These are phyloP conservation scores for Patella pellucida DNA, from an alignment of 2,888 invertebrate species.

Conservation along the genomic window DNA sequence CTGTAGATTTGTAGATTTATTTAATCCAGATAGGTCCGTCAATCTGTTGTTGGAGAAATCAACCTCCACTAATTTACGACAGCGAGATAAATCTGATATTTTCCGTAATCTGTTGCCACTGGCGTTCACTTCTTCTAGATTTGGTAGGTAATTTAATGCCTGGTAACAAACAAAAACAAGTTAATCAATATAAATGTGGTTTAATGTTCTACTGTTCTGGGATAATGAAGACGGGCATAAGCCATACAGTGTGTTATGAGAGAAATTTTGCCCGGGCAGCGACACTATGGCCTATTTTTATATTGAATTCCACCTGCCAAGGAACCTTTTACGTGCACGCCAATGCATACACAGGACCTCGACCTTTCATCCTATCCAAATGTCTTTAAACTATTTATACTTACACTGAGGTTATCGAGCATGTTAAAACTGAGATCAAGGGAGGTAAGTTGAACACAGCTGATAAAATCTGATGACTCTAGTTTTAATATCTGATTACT, in stretches of 20 bases:
- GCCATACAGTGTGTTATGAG: too few relatives aligned
- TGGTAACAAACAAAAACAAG: constrained; percentile 32
- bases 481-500: constrained; percentile 60
- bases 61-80: constrained; percentile 62
- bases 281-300: too few relatives aligned
- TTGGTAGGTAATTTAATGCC: constrained; percentile 65
- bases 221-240: too few relatives aligned
- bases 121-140: constrained; percentile 61
- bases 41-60: constrained; percentile 62
- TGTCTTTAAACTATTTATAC: constrained; percentile 36
- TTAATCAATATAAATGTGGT: too few relatives aligned
- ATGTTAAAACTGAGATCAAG: constrained; percentile 65
- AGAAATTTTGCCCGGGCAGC: too few relatives aligned
- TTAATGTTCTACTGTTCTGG: too few relatives aligned
- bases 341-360: too few relatives aligned
- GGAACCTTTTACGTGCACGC: too few relatives aligned
- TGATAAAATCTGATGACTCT: constrained; percentile 59
- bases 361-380: too few relatives aligned
- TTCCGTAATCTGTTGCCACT: constrained; percentile 58
- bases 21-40: constrained; percentile 58
- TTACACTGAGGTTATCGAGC: constrained; percentile 62
- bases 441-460: constrained; percentile 58
- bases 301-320: too few relatives aligned
- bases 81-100: constrained; percentile 56
- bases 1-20: constrained; percentile 54